phyloP scores from a whole-genome alignment of 2,113 vertebrate genomes.

The Litocranius walleri region DNA sequence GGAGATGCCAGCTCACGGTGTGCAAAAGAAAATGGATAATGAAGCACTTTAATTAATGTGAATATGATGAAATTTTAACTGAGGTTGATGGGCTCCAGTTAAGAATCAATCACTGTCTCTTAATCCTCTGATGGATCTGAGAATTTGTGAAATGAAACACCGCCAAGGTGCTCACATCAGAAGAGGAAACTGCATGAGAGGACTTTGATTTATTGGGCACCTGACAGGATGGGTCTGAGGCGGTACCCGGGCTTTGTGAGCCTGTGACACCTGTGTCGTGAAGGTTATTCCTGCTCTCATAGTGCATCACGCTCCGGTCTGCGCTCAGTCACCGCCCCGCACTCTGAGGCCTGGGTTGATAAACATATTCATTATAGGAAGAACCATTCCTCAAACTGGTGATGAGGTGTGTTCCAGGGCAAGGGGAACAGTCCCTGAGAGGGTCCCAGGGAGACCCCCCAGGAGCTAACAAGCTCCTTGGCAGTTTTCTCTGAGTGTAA shows the following conservation, averaged over 20 bases:
- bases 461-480: neutral
- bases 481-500: neutral
- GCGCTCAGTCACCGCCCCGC: conserved; percentile 20
- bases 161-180: neutral
- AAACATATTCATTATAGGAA: conserved; percentile 57
- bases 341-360: conserved; percentile 35
- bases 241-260: conserved; percentile 49
- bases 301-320: conserved; percentile 39
- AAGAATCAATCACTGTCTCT: conserved; percentile 70
- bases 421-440: neutral
- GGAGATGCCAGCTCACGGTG: neutral
- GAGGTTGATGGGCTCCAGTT: conserved; percentile 56
- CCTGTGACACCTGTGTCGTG: conserved; percentile 39
- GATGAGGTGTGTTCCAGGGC: neutral
- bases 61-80: conserved; percentile 64
- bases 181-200: conserved; percentile 32
- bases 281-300: conserved; percentile 64
- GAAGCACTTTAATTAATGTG: conserved; percentile 64
- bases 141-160: conserved; percentile 61
- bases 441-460: too few relatives aligned
- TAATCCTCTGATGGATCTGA: conserved; percentile 66
- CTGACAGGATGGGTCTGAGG: conserved; percentile 52
- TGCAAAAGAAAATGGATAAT: conserved; percentile 38
- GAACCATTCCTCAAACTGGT: neutral
- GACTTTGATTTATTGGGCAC: conserved; percentile 69